phyloP scores from a whole-genome alignment of 2,888 invertebrate species.

The Charanyca ferruginea region DNA sequence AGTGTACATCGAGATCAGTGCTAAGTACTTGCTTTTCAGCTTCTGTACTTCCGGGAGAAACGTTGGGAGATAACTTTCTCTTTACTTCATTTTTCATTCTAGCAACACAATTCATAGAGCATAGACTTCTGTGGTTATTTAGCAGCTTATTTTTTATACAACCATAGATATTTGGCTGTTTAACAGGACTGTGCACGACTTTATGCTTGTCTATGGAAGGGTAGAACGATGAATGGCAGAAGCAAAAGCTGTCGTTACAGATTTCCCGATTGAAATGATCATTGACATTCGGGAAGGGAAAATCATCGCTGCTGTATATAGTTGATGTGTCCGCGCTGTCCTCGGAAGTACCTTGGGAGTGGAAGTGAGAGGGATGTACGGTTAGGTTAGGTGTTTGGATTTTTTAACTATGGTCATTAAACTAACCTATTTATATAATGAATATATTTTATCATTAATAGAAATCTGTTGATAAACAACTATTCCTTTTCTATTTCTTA shows the following conservation, averaged over 20 bases:
- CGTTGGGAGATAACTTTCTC: conserved; percentile 59
- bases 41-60: conserved; percentile 66
- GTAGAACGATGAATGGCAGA: conserved; percentile 13
- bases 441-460: no score
- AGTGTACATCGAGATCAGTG: conserved; percentile 74
- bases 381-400: background rate
- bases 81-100: conserved; percentile 51
- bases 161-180: conserved; percentile 27
- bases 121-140: conserved; percentile 67
- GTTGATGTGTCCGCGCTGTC: conserved; percentile 59
- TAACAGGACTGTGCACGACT: background rate
- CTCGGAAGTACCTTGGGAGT: conserved; percentile 68
- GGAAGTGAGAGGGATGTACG: conserved; percentile 23
- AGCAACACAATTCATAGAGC: conserved; percentile 75
- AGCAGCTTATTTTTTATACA: conserved; percentile 17
- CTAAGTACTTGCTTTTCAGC: conserved; percentile 75
- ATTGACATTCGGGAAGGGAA: background rate
- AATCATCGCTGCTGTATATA: conserved; percentile 60
- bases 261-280: background rate
- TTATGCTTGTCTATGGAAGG: conserved; percentile 5
- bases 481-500: no score
- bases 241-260: conserved; percentile 22
- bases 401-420: no score
- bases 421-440: no score
- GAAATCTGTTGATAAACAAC: no score